A percentile compares a stretch with the other conserved stretches of the same genome.
These are phyloP conservation scores for Cyclopterus lumpus DNA, from an alignment of 2,797 vertebrate genomes.

Conservation along the genomic window DNA sequence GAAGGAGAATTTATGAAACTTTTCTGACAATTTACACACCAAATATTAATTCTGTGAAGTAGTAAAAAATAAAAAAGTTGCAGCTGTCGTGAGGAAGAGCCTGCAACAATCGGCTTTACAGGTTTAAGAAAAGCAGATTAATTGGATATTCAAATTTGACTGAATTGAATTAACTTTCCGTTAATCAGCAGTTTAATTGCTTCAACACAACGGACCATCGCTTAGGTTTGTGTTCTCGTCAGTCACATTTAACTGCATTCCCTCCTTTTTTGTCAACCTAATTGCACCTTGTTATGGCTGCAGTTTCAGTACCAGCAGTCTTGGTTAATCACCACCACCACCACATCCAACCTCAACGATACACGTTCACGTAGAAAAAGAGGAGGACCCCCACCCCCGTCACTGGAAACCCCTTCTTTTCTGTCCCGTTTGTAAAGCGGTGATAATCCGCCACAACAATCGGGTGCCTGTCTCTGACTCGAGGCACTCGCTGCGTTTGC, in stretches of 20 bases:
- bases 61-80: background rate
- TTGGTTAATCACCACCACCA: background rate
- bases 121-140: background rate
- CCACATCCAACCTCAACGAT: constrained; percentile 4
- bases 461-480: constrained; percentile 65
- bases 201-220: background rate
- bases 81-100: background rate
- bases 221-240: background rate
- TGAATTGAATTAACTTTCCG: background rate
- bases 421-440: constrained; percentile 48
- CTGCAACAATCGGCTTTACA: background rate
- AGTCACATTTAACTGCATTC: background rate
- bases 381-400: constrained; percentile 24
- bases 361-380: background rate
- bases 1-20: background rate
- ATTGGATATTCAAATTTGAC: background rate
- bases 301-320: background rate
- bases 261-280: background rate
- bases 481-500: constrained; percentile 66
- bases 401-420: constrained; percentile 45
- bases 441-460: constrained; percentile 73
- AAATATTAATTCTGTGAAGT: background rate
- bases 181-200: background rate
- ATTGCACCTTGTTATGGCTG: background rate
- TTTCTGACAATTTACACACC: background rate